A percentile compares a stretch with the other conserved stretches of the same genome.
Evolutionary conservation across 2,797 vertebrate genomes (phyloP).

Genomic region (Phalloptychus januarius): DNA sequence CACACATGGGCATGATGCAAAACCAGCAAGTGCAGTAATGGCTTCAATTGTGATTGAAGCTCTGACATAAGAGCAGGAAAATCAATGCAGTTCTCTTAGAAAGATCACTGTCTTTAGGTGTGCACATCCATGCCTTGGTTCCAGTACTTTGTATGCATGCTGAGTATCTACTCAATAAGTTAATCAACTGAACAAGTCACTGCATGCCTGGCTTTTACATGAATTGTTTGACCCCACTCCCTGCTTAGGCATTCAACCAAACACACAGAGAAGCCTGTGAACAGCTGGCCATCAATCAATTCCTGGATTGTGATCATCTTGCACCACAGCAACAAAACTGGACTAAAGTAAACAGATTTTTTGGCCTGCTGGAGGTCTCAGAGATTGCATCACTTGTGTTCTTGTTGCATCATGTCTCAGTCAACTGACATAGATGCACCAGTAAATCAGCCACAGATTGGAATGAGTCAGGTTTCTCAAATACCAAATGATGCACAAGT

Average conservation of each 20-base stretch:
- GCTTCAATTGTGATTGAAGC: slow-evolving; percentile 72
- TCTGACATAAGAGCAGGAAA: slow-evolving; percentile 55
- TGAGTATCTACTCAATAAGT: slow-evolving; percentile 38
- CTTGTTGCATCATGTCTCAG: slow-evolving; percentile 40
- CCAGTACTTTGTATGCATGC: slow-evolving; percentile 17
- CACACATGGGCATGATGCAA: slow-evolving; percentile 31
- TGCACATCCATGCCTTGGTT: slow-evolving; percentile 20
- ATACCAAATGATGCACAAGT: not conserved
- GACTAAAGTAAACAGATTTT: slow-evolving; percentile 48
- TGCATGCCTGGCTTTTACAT: slow-evolving; percentile 27
- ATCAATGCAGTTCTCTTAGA: slow-evolving; percentile 67
- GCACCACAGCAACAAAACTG: slow-evolving; percentile 53
- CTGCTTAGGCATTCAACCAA: not conserved
- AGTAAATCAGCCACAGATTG: not conserved
- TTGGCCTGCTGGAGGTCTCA: slow-evolving; percentile 29
- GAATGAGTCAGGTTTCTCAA: not conserved
- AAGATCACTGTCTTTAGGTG: slow-evolving; percentile 33
- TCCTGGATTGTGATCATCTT: slow-evolving; percentile 38
- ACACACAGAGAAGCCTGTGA: not conserved
- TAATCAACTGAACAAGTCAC: slow-evolving; percentile 40
- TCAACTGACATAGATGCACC: slow-evolving; percentile 1
- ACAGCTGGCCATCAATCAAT: slow-evolving; percentile 31
- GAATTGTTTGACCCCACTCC: not conserved
- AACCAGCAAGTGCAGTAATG: slow-evolving; percentile 66
- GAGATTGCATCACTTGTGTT: slow-evolving; percentile 61